Evolutionary conservation across 2,113 vertebrate species (phyloP), one percentile per base, ranked within the genome.

Genomic region (Phodopus roborovskii): DNA sequence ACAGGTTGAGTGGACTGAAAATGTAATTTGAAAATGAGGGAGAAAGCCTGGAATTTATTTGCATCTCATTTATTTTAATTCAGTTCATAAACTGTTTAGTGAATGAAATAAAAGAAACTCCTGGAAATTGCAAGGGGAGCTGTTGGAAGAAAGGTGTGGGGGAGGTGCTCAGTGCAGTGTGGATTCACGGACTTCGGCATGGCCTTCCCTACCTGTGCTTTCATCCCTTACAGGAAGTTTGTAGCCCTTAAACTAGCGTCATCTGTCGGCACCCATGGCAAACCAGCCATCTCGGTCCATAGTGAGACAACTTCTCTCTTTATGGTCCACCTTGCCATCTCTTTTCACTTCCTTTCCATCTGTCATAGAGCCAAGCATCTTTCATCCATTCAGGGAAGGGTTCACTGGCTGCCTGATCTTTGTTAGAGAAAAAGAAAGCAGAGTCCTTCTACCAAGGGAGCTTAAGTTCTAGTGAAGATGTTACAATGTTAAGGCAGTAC

Each of bases 1-100:
- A 98, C 98, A 99, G 98, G 98, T 99, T 99, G 98, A 99, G 98
- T 99, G 98, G 99, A 98, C 98, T 98, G 98, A 99, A 99, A 99
- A 99, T 99, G 98, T 98, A 99, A 99, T 98, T 98, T 98, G 97
- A 98, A 99, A 98, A 98, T 94, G 62, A 98, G 97, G 97, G 97
- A 98, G 98, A 99, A 99, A 98, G 98, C 97, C 87, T 62, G 95
- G 98, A 98, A 98, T 98, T 97, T 98, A 98, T 99, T 99, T 98
- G 98, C 98, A 99, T 99, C 98, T 99, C 97, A 98, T 98, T 98
- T 98, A 97, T 98, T 97, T 97, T 97, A 98, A 98, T 98, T 98
- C 97, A 95, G 97, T 97, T 98, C 97, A 95, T 97, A 97, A 98
- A 97, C 96, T 87, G 96, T 97, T 97, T 91, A 94, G 98, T 96